Conservation (phyloP, 2,888 invertebrate genomes). For the Mantis religiosa region DNA sequence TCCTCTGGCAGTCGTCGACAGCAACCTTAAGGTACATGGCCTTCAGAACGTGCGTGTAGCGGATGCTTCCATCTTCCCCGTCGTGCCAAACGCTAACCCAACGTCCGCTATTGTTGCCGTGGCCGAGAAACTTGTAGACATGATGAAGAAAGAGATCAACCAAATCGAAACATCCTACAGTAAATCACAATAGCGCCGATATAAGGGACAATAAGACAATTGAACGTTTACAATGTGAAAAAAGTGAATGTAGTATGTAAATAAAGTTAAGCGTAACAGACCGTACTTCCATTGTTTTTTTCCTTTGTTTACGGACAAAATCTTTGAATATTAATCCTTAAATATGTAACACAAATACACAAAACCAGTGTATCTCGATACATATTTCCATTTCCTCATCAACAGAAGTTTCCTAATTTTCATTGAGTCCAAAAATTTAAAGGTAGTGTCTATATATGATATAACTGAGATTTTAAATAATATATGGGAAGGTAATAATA, state of each 20-base stretch:
- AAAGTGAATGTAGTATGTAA: neutral
- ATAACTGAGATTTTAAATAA: too few species aligned
- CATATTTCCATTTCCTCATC: too few species aligned
- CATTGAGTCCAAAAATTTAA: too few species aligned
- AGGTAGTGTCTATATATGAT: too few species aligned
- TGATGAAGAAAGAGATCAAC: slow-evolving; percentile 29
- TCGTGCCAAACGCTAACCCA: slow-evolving; percentile 42
- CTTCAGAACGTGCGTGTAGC: slow-evolving; percentile 43
- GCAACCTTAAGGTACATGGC: slow-evolving; percentile 43
- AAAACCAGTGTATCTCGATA: too few species aligned
- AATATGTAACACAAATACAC: too few species aligned
- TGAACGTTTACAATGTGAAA: neutral
- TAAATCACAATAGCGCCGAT: neutral
- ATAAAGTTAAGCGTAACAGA: neutral
- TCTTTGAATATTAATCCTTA: too few species aligned
- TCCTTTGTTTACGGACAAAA: too few species aligned
- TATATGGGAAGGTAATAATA: too few species aligned
- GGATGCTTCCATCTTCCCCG: slow-evolving; percentile 45
- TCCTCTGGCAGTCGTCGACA: slow-evolving; percentile 77
- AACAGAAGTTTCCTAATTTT: too few species aligned
- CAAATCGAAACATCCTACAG: neutral
- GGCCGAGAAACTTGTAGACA: slow-evolving; percentile 37
- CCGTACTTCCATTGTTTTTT: too few species aligned
- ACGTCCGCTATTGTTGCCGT: slow-evolving; percentile 37
- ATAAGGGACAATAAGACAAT: neutral